Percentiles rank a stretch among this genome's conserved stretches.
These are phyloP conservation scores for Alcedo atthis DNA, from an alignment of 2,797 vertebrate genomes.

Conservation along the genomic window DNA sequence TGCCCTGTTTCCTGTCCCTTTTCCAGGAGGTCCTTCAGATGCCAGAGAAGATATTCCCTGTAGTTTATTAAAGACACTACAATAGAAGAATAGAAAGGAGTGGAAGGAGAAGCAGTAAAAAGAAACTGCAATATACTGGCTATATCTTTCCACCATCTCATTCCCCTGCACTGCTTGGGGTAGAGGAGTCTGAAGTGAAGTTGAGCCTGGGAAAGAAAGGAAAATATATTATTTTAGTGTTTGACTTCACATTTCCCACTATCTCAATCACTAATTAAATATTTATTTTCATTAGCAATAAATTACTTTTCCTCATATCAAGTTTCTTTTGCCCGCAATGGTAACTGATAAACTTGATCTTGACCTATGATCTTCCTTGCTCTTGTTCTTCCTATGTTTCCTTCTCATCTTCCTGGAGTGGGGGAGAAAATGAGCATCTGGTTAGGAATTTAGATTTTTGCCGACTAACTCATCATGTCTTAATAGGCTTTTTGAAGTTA, in stretches of 20 bases:
- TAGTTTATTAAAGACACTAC: rapidly evolving
- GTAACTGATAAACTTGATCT: background rate
- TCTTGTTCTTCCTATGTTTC: background rate
- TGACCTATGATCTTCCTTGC: background rate
- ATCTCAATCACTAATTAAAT: background rate
- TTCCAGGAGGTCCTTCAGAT: background rate
- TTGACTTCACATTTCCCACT: background rate
- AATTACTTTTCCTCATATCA: background rate
- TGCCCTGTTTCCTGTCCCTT: background rate
- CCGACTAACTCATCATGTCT: background rate
- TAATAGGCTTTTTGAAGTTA: background rate
- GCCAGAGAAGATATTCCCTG: background rate
- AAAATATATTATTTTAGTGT: background rate
- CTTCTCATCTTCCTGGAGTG: rapidly evolving
- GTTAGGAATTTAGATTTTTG: background rate
- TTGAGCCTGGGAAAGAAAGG: background rate
- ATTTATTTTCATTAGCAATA: background rate
- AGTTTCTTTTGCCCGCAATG: background rate
- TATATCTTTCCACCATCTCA: rapidly evolving
- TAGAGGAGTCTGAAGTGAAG: background rate
- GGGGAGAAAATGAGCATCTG: background rate
- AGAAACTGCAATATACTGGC: background rate
- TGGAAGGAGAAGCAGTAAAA: background rate
- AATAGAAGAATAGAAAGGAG: background rate
- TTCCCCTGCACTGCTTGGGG: background rate